Evolutionary conservation across 2,113 vertebrate genomes (phyloP).

Genomic region (Stigmatopora argus): DNA sequence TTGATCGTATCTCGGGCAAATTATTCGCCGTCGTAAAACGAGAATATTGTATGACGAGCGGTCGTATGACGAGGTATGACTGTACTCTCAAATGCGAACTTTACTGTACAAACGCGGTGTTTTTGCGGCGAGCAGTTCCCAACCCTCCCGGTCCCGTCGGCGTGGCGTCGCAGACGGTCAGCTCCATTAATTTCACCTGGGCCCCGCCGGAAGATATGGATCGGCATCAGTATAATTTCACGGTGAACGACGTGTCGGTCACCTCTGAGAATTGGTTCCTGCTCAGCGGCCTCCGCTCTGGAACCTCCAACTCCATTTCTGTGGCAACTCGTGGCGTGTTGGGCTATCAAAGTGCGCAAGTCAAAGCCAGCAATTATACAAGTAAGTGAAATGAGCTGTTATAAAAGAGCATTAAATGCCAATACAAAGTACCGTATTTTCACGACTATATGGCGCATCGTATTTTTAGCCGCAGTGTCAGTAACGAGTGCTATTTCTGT

Average conservation of each 20-base stretch:
- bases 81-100: background rate
- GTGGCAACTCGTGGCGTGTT: slow-evolving; percentile 43
- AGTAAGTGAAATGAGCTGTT: slow-evolving; percentile 44
- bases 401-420: no score
- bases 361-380: slow-evolving; percentile 31
- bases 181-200: slow-evolving; percentile 57
- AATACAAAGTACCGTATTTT: no score
- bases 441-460: no score
- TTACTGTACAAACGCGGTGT: background rate
- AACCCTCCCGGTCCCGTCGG: slow-evolving; percentile 48
- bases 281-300: slow-evolving; percentile 34
- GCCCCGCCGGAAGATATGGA: slow-evolving; percentile 31
- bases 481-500: no score
- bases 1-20: no score
- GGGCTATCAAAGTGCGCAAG: slow-evolving; percentile 35
- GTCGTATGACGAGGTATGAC: no score
- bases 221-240: slow-evolving; percentile 34
- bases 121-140: slow-evolving; percentile 45
- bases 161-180: slow-evolving; percentile 24
- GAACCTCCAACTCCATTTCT: slow-evolving; percentile 38
- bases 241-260: accelerated
- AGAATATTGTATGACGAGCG: no score
- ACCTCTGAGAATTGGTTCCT: slow-evolving; percentile 11
- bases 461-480: no score
- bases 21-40: no score